Base-by-base conservation (phyloP, 2,888 invertebrate genomes). In the Zygaena filipendulae region DNA sequence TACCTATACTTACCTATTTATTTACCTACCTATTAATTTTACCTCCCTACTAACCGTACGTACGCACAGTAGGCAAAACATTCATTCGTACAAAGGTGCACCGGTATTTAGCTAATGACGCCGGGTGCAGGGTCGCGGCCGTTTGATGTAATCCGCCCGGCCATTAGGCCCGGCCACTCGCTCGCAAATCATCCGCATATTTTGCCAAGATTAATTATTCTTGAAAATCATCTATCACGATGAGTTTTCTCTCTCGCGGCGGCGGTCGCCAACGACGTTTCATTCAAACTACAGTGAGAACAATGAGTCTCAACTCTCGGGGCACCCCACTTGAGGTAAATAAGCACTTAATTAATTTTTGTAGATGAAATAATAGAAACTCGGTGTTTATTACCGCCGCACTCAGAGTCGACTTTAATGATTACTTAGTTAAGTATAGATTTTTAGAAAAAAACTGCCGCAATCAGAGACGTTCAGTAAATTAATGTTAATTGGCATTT, bases 111-210 rank as follows among this genome's bases (percentile, higher is more conserved):
- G 63, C 59, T 75, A 75, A 77, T 71, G 70, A 72, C 59, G 53
- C 46, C 52, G 53, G 54, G 52, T 44, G 51, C 47, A 41, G 47
- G 53, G 42, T 42, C 52, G 63, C 54, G 63, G 58, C 59, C 62
- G 59, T 61, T 63, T 63, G 64, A 64, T 66, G 64, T 75, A 72
- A 75, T 77, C 60, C 72, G 58, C 66, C 62, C 69, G 52, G 66
- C 71, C 77, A 75, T 77, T 79, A 77, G 74, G 70, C 70, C 63
- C 67, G 69, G 69, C 74, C 74, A 74, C 69, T 72, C 72, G 66
- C 69, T 75, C 66, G 72, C 74, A 77, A 79, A 79, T 79, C 75
- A 75, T 77, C 72, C 74, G 75, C 77, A 79, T 77, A 77, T 77
- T 77, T 79, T 70, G 58, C 67, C 60, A 77, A 79, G 77, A 79